These are phyloP conservation scores for Pimephales promelas DNA, from an alignment of 2,113 vertebrate genomes.

Conservation along the genomic window DNA sequence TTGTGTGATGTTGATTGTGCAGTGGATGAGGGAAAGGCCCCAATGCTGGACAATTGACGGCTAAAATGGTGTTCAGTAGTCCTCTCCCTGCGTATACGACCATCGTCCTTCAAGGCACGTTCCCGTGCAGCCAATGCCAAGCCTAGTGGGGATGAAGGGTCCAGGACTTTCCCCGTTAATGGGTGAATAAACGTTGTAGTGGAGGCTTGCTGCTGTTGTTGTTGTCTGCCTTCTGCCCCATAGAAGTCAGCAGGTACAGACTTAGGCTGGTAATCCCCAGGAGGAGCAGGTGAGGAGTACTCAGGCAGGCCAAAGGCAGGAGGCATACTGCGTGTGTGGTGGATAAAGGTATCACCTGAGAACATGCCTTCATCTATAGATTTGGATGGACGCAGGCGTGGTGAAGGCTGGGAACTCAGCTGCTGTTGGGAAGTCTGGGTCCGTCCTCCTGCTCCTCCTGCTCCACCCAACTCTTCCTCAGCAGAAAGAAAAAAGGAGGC, in stretches of 20 bases:
- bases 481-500: conserved; percentile 91
- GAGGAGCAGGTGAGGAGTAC: conserved; percentile 72
- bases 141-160: conserved; percentile 87
- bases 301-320: conserved; percentile 79
- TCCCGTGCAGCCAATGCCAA: conserved; percentile 88
- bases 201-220: conserved; percentile 52
- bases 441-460: conserved; percentile 63
- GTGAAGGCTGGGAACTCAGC: conserved; percentile 67
- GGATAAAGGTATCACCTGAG: conserved; percentile 85
- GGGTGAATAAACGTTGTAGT: conserved; percentile 87
- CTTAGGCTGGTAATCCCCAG: conserved; percentile 77
- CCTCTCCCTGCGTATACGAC: conserved; percentile 70
- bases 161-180: conserved; percentile 88
- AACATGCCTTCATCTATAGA: conserved; percentile 96
- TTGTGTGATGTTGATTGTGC: conserved; percentile 49
- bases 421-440: conserved; percentile 69
- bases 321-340: conserved; percentile 83
- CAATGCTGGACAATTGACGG: conserved; percentile 70
- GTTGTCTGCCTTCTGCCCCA: conserved; percentile 65
- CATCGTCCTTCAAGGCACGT: conserved; percentile 85
- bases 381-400: conserved; percentile 86
- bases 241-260: conserved; percentile 78
- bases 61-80: conserved; percentile 75
- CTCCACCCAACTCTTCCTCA: conserved; percentile 76
- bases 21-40: conserved; percentile 71